Percentiles rank a stretch among this genome's conserved stretches.
Conservation (phyloP, 2,113 vertebrate species). For the Microcebus murinus region DNA sequence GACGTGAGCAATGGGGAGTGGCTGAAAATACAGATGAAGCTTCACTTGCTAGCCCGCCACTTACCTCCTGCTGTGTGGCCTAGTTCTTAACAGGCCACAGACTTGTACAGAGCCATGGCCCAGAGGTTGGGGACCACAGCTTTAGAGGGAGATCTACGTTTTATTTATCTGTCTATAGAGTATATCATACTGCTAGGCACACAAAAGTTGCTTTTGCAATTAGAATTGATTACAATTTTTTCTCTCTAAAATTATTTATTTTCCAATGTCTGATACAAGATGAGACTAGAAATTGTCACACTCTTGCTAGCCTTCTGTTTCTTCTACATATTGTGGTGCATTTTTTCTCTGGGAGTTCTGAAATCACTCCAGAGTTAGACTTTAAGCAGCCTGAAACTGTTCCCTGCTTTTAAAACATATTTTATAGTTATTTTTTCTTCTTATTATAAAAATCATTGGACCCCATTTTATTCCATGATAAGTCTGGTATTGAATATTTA, state of each 20-base stretch:
- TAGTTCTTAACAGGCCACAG: too few species aligned
- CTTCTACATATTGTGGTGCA: neutral
- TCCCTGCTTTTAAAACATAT: neutral
- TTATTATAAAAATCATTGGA: constrained; percentile 11
- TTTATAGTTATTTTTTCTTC: neutral
- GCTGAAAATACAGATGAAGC: too few species aligned
- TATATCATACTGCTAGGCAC: neutral
- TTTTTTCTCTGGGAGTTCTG: neutral
- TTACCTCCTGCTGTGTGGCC: too few species aligned
- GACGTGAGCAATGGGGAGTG: too few species aligned
- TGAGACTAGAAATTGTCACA: neutral
- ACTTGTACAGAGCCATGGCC: too few species aligned
- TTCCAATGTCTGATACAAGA: neutral
- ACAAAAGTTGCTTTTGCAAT: neutral
- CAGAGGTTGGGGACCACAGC: too few species aligned
- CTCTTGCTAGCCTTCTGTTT: neutral
- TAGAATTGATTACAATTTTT: neutral
- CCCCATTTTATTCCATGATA: neutral
- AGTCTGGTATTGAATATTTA: neutral
- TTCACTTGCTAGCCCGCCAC: too few species aligned
- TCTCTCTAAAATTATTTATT: neutral
- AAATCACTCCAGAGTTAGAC: neutral
- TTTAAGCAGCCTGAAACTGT: neutral
- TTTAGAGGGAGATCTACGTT: neutral
- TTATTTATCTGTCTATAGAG: neutral